phyloP scores from a whole-genome alignment of 1,140 invertebrate species.

The Orussus abietinus region DNA sequence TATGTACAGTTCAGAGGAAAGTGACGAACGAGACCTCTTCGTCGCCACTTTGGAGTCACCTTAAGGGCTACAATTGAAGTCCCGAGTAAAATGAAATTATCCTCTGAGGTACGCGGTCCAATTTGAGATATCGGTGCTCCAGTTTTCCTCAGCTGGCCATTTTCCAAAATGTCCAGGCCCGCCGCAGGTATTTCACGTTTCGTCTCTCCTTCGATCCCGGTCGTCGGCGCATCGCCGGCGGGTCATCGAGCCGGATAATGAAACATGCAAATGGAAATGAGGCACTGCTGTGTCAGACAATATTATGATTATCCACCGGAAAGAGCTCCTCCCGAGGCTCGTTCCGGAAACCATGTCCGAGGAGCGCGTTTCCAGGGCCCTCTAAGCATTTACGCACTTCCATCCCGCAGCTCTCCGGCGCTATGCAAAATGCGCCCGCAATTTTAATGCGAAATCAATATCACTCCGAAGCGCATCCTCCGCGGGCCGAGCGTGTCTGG shows the following conservation, averaged over 20 bases:
- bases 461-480: conserved; percentile 9
- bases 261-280: conserved; percentile 40
- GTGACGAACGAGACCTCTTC: no score
- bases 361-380: conserved; percentile 17
- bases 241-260: conserved; percentile 35
- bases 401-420: background rate
- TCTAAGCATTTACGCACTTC: conserved; percentile 8
- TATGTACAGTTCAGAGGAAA: no score
- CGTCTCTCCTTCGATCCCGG: background rate
- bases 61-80: no score
- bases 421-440: conserved; percentile 7
- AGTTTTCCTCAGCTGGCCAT: no score
- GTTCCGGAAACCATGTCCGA: conserved; percentile 20
- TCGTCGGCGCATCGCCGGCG: conserved; percentile 3
- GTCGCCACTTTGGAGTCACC: no score
- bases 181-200: no score
- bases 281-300: conserved; percentile 36
- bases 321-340: conserved; percentile 16
- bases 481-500: background rate
- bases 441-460: conserved; percentile 19
- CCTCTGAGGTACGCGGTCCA: no score
- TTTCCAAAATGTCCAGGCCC: no score
- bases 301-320: conserved; percentile 36
- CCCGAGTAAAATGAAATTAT: no score
- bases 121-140: no score